These are phyloP conservation scores for Tineola bisselliella DNA, from an alignment of 2,888 invertebrate genomes.

Conservation along the genomic window DNA sequence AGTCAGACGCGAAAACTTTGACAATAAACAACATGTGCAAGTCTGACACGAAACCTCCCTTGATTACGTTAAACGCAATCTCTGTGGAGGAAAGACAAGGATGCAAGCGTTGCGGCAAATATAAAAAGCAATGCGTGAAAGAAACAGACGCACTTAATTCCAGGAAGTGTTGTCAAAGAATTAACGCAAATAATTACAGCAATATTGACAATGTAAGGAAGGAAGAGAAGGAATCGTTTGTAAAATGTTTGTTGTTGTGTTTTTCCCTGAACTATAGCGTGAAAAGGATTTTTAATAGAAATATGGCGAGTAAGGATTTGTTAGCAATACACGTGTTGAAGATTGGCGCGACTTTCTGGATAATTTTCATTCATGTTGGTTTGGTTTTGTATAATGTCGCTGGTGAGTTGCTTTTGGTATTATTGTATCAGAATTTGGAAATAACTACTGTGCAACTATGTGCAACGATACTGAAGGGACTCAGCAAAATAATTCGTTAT, in stretches of 20 bases:
- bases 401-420: slow-evolving; percentile 35
- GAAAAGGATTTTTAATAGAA: slow-evolving; percentile 51
- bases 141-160: slow-evolving; percentile 23
- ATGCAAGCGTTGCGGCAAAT: slow-evolving; percentile 52
- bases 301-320: slow-evolving; percentile 59
- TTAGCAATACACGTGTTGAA: slow-evolving; percentile 70
- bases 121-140: slow-evolving; percentile 44
- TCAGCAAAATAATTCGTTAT: too few relatives aligned
- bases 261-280: slow-evolving; percentile 52
- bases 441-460: too few relatives aligned
- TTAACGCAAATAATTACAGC: slow-evolving; percentile 30
- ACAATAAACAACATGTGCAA: slow-evolving; percentile 29
- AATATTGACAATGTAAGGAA: too few relatives aligned
- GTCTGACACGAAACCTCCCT: slow-evolving; percentile 33
- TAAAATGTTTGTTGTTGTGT: slow-evolving; percentile 41
- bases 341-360: slow-evolving; percentile 72
- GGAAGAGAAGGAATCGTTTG: slow-evolving; percentile 22
- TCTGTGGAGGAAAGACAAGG: slow-evolving; percentile 34
- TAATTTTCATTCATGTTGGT: slow-evolving; percentile 71
- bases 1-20: slow-evolving; percentile 23
- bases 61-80: slow-evolving; percentile 51
- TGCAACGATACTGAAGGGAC: too few relatives aligned
- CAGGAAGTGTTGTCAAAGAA: slow-evolving; percentile 35
- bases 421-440: too few relatives aligned
- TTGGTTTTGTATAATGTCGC: slow-evolving; percentile 73